Percentiles rank a stretch among this genome's conserved stretches.
Conservation (phyloP, 1,140 invertebrate species). For the Diprion similis region DNA sequence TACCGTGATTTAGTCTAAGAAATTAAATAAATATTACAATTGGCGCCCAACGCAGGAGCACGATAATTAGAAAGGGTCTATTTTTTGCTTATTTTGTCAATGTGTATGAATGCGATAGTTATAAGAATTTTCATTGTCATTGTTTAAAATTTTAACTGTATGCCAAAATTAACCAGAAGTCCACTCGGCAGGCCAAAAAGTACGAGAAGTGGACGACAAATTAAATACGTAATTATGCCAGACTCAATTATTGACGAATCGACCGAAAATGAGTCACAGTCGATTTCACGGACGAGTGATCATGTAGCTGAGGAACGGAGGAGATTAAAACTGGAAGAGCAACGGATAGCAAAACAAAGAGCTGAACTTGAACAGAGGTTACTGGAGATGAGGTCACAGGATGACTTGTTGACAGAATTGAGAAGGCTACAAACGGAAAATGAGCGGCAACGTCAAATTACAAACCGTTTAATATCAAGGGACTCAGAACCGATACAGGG, state of each 20-base stretch:
- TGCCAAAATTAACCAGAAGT: neutral
- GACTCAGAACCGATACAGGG: neutral
- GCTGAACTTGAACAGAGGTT: neutral
- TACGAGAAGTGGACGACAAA: too few species aligned
- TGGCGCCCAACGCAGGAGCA: constrained; percentile 1
- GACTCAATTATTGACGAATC: too few species aligned
- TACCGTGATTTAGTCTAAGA: too few species aligned
- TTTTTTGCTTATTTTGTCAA: too few species aligned
- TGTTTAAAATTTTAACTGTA: neutral
- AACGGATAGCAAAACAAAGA: neutral
- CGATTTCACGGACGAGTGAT: too few species aligned
- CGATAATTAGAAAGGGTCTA: neutral
- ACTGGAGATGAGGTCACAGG: neutral
- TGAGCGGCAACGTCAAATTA: neutral
- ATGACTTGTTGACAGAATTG: neutral
- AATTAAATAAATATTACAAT: constrained; percentile 1
- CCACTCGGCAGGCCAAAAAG: too few species aligned
- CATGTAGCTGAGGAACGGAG: neutral
- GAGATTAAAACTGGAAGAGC: neutral
- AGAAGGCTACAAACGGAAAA: neutral
- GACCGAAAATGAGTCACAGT: too few species aligned
- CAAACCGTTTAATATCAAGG: neutral
- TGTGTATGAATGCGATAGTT: neutral
- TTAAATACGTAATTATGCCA: too few species aligned
- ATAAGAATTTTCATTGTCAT: neutral